Base-by-base conservation (phyloP, 2,797 vertebrate genomes). In the Enteromius radiatus region DNA sequence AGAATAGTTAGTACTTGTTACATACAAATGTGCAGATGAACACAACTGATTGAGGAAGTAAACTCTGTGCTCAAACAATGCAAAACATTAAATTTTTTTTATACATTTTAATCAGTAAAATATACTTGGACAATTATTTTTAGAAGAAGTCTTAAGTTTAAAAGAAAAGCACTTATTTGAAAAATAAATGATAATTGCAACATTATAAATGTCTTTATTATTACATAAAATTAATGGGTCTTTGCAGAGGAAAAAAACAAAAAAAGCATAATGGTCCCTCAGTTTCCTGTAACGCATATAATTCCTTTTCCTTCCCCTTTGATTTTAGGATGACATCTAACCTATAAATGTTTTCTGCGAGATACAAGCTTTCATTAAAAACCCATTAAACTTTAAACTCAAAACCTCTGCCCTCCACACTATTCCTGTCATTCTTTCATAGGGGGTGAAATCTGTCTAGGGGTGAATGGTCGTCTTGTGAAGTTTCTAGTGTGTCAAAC, bases 401-500 rank as follows among this genome's bases (percentile, higher is more conserved):
- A 67, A 28, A 36, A 81, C 43, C 33, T 64, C 45, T 71, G 7
- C 36, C 26, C 38, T 47, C 19, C 15, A 12, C 33, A 54, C 67
- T 61, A 33, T 14, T 71, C 17, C 49, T 43, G 26, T 61, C 56
- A 59, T 73, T 38, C 56, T 47, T 49, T 36, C 21, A 33, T 28
- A 63, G 59, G 59, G 59, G 59, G 14, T 6, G 59, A 63, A 63
- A 17, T 38, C 31, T 63, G 21, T 81, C 33, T 23, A 61, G 11
- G 2, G 41, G 41, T 14, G 15, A 81, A 31, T 56, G 15, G 33
- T 56, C 1, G 4, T 69, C 65, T 41, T 80, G 65, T 59, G 21
- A 41, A 69, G 65, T 69, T 69, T 69, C 21, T 70, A 80, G 36
- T 41, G n/a, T 69, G 65, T 69, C 49, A 45, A 76, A 76, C 56